Evolutionary conservation across 2,797 vertebrate genomes (phyloP).

Genomic region (Bovichtus diacanthus): DNA sequence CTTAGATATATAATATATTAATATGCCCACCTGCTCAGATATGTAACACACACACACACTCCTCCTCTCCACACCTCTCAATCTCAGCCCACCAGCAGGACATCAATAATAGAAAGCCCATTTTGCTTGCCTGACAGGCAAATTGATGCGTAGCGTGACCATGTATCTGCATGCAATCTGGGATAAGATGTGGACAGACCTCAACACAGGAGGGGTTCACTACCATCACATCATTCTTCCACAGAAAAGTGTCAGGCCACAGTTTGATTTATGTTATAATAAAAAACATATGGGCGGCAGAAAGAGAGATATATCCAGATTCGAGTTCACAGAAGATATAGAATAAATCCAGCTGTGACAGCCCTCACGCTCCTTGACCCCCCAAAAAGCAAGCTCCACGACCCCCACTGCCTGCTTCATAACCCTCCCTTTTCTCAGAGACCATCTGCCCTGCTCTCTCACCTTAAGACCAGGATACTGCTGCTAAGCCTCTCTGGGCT

Average conservation of each 20-base stretch:
- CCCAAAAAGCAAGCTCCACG: not conserved
- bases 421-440: slow-evolving; percentile 26
- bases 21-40: slow-evolving; percentile 33
- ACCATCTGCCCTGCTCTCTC: slow-evolving; percentile 55
- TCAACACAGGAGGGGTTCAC: slow-evolving; percentile 39
- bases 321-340: slow-evolving; percentile 38
- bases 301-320: not conserved
- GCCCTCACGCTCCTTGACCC: slow-evolving; percentile 34
- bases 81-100: slow-evolving; percentile 1
- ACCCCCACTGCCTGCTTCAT: slow-evolving; percentile 19
- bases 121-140: slow-evolving; percentile 51
- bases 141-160: slow-evolving; percentile 45
- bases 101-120: slow-evolving; percentile 52
- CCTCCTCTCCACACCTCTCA: slow-evolving; percentile 7
- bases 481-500: slow-evolving; percentile 43
- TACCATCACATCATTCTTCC: slow-evolving; percentile 32
- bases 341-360: slow-evolving; percentile 57
- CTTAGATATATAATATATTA: no score
- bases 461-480: slow-evolving; percentile 52
- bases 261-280: slow-evolving; percentile 54
- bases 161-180: slow-evolving; percentile 46
- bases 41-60: not conserved
- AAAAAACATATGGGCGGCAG: slow-evolving; percentile 55
- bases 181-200: slow-evolving; percentile 38
- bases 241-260: slow-evolving; percentile 21